phyloP scores from a whole-genome alignment of 92 coral and sea anemone species.

The Hydrozoanthus gracilis region DNA sequence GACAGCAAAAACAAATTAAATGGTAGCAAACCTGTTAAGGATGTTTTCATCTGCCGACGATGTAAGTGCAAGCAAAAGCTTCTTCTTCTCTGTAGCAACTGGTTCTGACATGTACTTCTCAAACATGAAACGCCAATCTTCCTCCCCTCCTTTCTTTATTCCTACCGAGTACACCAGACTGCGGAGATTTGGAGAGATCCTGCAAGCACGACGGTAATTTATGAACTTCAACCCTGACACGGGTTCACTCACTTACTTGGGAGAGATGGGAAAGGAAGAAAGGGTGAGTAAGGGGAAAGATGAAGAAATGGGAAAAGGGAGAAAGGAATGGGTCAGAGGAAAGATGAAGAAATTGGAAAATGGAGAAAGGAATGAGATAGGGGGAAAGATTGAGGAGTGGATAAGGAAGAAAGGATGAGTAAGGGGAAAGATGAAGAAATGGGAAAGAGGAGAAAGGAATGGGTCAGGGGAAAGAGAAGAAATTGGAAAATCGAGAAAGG shows the following conservation, averaged over 20 bases:
- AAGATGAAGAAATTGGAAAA: too few relatives aligned
- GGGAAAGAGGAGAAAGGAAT: not conserved
- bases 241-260: not conserved
- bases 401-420: not conserved
- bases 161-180: slow-evolving; percentile 74
- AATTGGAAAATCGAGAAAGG: too few relatives aligned
- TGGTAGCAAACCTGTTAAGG: slow-evolving; percentile 60
- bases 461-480: not conserved
- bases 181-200: slow-evolving; percentile 87
- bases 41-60: slow-evolving; percentile 46
- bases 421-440: not conserved
- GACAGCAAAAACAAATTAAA: too few relatives aligned
- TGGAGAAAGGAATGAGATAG: not conserved
- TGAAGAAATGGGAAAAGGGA: not conserved
- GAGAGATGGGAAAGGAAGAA: not conserved
- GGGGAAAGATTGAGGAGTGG: not conserved
- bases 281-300: not conserved
- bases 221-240: not conserved
- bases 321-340: not conserved
- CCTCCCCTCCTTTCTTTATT: slow-evolving; percentile 61
- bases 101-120: slow-evolving; percentile 54
- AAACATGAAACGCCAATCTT: slow-evolving; percentile 66
- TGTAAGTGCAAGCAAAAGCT: slow-evolving; percentile 78
- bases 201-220: slow-evolving; percentile 2
- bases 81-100: slow-evolving; percentile 88